Evolutionary conservation across 1,140 invertebrate genomes (phyloP), one percentile per base, ranked within the genome.

Genomic region (Microplitis demolitor): DNA sequence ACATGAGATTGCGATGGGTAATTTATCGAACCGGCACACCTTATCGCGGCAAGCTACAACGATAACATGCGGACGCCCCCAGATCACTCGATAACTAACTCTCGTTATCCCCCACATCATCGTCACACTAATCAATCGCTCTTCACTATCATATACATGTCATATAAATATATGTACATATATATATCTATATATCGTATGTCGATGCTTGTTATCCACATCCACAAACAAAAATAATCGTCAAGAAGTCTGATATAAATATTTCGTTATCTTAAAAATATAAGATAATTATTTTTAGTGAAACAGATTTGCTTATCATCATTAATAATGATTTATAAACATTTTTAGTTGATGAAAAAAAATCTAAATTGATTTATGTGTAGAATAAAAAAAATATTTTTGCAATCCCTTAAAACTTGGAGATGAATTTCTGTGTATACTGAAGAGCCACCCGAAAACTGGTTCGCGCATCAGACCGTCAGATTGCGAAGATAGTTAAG

Each of bases 31-130:
- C 76, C 74, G 77, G 70, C 69, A 73, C 61, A 75, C 63, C 79
- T 85, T 86, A 85, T 85, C 84, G 66, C 66, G 35, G 14, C 71
- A 71, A 74, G 54, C 73, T 68, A 60, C 56, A 50, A 62, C 61
- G 85, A 87, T 86, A 86, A 86, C 83, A 85, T 80, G 73, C 53
- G 79, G 78, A 85, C 84, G 84, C 85, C 85, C 85, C 84, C 84
- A 86, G 85, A 87, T 87, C 81, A 82, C 67, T 82, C 78, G 85
- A 87, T 87, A 87, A 85, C 82, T 77, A 79, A 58, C 45, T 37
- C 56, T 58, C 74, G 73, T 76, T 84, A 85, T 84, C 66, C 33
- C 54, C 33, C 50, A 45, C 83, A 78, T 78, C 82, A 84, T 82
- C 81, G 78, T 78, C 77, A 75, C n/a, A n/a, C 16, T 31, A 35